Evolutionary conservation across 2,797 vertebrate species (phyloP), one percentile per base, ranked within the genome.

Genomic region (Loris lydekkerianus): DNA sequence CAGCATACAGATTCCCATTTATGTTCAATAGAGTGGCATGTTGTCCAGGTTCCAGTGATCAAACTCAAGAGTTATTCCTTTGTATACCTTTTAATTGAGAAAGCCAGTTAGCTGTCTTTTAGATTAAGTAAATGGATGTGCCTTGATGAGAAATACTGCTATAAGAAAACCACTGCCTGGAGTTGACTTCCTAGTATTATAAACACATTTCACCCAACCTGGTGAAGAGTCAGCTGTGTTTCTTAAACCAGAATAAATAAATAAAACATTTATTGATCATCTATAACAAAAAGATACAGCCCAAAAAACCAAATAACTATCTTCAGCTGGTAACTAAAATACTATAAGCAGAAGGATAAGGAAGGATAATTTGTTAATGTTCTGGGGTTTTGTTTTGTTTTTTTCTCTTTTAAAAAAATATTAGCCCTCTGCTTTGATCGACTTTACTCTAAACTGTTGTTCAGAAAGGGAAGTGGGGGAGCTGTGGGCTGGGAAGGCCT

Each of bases 201-300:
- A 67, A 86, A 77, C 25, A 61, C 8, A 0, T 56, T 58, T 78
- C 75, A 65, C 60, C 56, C 46, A 75, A 31, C 60, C 53, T 17
- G 21, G 53, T 76, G 40, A 89, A 75, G 76, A 70, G 75, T n/a
- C 31, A 69, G 3, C 7, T 60, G 25, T 37, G 23, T 67, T 82
- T 90, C 58, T 78, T 83, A 84, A 92, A 88, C 76, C 18, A 84
- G 86, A 87, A 84, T 86, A 58, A 78, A 67, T 70, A 76, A 89
- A 92, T 46, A 37, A 89, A 81, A 43, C 56, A 37, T 20, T 75
- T n/a, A 40, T 90, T 29, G 60, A 67, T 86, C 56, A 92, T 60
- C 34, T 91, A 15, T 69, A 73, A 58, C 5, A 13, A 67, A 49
- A 53, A 93, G 7, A 75, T 10, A 75, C 7, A n/a, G 7, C 60